Percentiles rank a stretch among this genome's conserved stretches.
Conservation (phyloP, 2,113 vertebrate species). For the Pachycephala philippinensis region DNA sequence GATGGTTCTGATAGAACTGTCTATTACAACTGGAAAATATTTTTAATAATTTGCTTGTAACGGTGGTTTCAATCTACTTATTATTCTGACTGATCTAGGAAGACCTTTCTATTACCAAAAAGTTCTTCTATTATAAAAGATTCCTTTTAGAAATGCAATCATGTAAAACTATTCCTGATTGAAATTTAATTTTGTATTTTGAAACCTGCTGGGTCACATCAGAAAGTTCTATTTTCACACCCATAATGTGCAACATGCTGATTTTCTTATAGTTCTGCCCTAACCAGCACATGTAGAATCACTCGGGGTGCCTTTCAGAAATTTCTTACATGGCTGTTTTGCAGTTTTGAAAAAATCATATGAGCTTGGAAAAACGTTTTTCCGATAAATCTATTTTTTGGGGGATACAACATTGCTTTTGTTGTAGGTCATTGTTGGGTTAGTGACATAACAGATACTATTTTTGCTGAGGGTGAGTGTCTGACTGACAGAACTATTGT, state of each 20-base stretch:
- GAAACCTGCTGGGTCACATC: neutral
- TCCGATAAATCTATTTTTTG: neutral
- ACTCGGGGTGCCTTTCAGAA: neutral
- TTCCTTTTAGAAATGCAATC: neutral
- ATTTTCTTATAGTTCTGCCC: neutral
- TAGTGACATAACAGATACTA: neutral
- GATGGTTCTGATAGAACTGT: neutral
- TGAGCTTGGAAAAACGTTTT: neutral
- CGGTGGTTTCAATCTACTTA: neutral
- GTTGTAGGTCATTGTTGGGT: neutral
- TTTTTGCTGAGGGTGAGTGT: neutral
- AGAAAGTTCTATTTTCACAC: neutral
- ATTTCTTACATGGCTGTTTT: neutral
- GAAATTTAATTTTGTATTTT: neutral
- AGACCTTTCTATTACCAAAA: neutral
- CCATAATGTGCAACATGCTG: neutral
- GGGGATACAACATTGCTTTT: neutral
- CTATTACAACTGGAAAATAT: neutral
- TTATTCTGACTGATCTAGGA: neutral
- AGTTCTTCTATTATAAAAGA: neutral
- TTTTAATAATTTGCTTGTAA: neutral
- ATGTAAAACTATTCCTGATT: neutral
- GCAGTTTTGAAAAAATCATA: neutral
- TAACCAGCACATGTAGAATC: neutral
- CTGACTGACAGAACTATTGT: neutral